Evolutionary conservation across 2,797 vertebrate species (phyloP), one percentile per base, ranked within the genome.

Genomic region (Etheostoma nigrum): DNA sequence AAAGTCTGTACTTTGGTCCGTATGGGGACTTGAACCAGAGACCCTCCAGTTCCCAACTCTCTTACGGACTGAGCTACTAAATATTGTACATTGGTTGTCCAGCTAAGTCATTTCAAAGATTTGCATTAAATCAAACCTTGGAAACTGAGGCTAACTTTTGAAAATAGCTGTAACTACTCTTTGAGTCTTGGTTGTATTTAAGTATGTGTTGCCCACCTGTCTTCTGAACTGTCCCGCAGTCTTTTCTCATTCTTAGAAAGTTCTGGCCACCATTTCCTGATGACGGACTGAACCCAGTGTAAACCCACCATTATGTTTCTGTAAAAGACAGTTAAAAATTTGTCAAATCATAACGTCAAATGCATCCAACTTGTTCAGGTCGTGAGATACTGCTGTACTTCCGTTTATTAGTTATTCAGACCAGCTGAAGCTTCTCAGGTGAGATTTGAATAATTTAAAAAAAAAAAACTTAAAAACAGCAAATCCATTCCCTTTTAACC

Each of bases 251-350:
- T 96, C 83, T 95, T 93, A 75, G 96, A 98, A 19, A 99, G 94
- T 86, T 98, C 97, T 90, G 96, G 95, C 98, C 97, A 98, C 98
- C 98, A 99, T 81, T 96, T 97, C 93, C 94, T 98, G 92, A 99
- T 95, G 91, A 98, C 94, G 80, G 98, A 96, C 72, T 97, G 97
- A 91, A 99, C 95, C 98, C 98, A 99, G 94, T 97, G 98, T 94
- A 99, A 96, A 94, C 96, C 97, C 92, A 97, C 97, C 75, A 95
- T 95, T 72, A 99, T 93, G 61, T 99, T 97, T 84, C 98, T 99
- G 93, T 67, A 2, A 91, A 92, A 67, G 10, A 40, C 36, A 40
- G 10, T 3, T 11, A 0, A 65, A 45, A 57, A 18, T 54, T 21
- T 18, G 23, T 54, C 6, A 70, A 44, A 75, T 64, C n/a, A 77